These are phyloP conservation scores for Coenonympha arcania DNA, from an alignment of 2,888 invertebrate genomes.

Conservation along the genomic window DNA sequence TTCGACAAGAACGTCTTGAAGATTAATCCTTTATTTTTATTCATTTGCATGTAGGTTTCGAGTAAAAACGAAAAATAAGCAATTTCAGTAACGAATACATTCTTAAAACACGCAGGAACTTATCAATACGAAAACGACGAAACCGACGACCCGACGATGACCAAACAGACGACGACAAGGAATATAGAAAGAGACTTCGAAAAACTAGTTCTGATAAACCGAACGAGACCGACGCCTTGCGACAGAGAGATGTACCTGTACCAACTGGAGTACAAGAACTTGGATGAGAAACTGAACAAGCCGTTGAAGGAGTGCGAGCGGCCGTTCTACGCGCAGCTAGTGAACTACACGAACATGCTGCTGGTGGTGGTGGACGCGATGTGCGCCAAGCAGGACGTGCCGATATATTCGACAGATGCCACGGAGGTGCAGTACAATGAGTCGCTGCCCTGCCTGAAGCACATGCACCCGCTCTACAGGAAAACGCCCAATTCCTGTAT, in stretches of 20 bases:
- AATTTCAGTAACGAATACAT: background rate
- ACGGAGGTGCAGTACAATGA: constrained; percentile 74
- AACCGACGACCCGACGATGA: constrained; percentile 53
- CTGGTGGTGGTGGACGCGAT: constrained; percentile 82
- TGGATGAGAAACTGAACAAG: constrained; percentile 68
- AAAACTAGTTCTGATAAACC: constrained; percentile 78
- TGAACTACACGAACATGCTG: constrained; percentile 85
- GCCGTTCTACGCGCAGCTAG: constrained; percentile 82
- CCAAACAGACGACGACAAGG: constrained; percentile 59
- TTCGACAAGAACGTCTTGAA: background rate
- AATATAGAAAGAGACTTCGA: constrained; percentile 75
- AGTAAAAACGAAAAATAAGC: background rate
- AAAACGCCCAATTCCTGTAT: constrained; percentile 83
- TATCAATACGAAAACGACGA: constrained; percentile 71
- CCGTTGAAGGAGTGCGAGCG: constrained; percentile 60
- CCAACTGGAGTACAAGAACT: constrained; percentile 64
- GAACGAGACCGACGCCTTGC: constrained; percentile 88
- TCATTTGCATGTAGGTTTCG: constrained; percentile 8
- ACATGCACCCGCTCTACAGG: constrained; percentile 76
- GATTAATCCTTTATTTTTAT: background rate
- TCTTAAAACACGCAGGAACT: constrained; percentile 37
- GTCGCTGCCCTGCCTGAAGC: constrained; percentile 75
- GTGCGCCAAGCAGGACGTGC: constrained; percentile 71
- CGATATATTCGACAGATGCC: constrained; percentile 56
- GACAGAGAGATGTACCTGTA: constrained; percentile 81